Percentiles rank a stretch among this genome's conserved stretches.
Evolutionary conservation across 1,140 invertebrate species (phyloP).

Genomic region (Pachypeltis micranthus): DNA sequence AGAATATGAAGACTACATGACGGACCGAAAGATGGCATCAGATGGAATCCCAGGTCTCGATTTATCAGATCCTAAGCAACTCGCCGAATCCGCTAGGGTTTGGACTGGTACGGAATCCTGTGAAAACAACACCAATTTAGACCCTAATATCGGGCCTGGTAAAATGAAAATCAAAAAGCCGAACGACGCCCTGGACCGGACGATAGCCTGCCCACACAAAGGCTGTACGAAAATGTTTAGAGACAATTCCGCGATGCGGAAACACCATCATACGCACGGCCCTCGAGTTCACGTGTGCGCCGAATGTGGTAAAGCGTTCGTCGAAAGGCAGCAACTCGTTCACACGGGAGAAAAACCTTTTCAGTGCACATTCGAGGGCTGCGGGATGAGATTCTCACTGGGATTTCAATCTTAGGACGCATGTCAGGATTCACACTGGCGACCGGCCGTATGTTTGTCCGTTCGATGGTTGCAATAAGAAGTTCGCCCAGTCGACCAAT

Average conservation of each 20-base stretch:
- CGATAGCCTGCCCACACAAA: constrained; percentile 93
- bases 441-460: constrained; percentile 96
- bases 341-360: constrained; percentile 88
- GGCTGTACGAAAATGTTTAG: constrained; percentile 93
- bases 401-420: constrained; percentile 90
- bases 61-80: constrained; percentile 84
- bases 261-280: constrained; percentile 94
- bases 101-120: background rate
- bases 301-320: constrained; percentile 96
- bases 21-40: constrained; percentile 58
- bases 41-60: constrained; percentile 78
- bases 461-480: constrained; percentile 96
- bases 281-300: constrained; percentile 94
- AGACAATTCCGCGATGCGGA: constrained; percentile 95
- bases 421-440: constrained; percentile 93
- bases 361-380: constrained; percentile 95
- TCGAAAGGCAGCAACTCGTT: constrained; percentile 87
- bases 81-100: constrained; percentile 72
- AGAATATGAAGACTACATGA: constrained; percentile 87
- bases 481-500: constrained; percentile 97
- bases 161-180: constrained; percentile 76
- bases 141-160: constrained; percentile 37
- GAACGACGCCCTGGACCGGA: constrained; percentile 63
- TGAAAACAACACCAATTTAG: background rate
- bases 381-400: constrained; percentile 94